Evolutionary conservation across 1,140 invertebrate species (phyloP).

Genomic region (Drosophila ambigua): DNA sequence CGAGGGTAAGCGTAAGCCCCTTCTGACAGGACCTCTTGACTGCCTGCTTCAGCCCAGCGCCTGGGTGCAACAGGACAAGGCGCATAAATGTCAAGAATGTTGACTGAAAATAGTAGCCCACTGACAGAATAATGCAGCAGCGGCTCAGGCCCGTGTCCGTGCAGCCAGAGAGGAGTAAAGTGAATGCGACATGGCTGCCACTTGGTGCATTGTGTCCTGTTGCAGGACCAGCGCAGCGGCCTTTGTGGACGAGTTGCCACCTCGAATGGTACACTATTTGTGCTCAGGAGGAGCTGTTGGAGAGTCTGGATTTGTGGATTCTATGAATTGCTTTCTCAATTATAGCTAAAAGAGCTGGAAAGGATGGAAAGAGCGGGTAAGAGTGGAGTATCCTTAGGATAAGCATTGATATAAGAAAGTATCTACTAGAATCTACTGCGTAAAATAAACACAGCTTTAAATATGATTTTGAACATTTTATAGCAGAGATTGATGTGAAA

Average conservation of each 20-base stretch:
- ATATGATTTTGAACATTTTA: conserved; percentile 39
- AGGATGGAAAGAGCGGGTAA: too few relatives aligned
- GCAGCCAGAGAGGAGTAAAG: conserved; percentile 25
- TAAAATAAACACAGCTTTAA: conserved; percentile 32
- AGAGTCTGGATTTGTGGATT: conserved; percentile 17
- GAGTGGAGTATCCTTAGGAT: too few relatives aligned
- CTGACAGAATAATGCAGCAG: conserved; percentile 70
- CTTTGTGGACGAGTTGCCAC: conserved; percentile 8
- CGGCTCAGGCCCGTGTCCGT: conserved; percentile 25
- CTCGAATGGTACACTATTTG: not conserved
- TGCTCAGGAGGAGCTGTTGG: not conserved
- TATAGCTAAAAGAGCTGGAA: too few relatives aligned
- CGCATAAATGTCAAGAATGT: conserved; percentile 77
- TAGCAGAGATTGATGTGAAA: conserved; percentile 38
- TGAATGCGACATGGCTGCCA: conserved; percentile 53
- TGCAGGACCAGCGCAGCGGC: conserved; percentile 2
- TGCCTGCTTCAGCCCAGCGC: conserved; percentile 6
- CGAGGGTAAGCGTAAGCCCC: conserved; percentile 11
- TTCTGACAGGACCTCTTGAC: conserved; percentile 41
- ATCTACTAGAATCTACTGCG: conserved; percentile 1
- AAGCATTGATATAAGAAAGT: too few relatives aligned
- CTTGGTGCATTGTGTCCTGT: conserved; percentile 38
- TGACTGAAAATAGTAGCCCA: conserved; percentile 68
- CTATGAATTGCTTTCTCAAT: not conserved
- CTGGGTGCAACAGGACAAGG: conserved; percentile 39